These are phyloP conservation scores for Philonicus albiceps DNA, from an alignment of 2,888 invertebrate genomes.

Conservation along the genomic window DNA sequence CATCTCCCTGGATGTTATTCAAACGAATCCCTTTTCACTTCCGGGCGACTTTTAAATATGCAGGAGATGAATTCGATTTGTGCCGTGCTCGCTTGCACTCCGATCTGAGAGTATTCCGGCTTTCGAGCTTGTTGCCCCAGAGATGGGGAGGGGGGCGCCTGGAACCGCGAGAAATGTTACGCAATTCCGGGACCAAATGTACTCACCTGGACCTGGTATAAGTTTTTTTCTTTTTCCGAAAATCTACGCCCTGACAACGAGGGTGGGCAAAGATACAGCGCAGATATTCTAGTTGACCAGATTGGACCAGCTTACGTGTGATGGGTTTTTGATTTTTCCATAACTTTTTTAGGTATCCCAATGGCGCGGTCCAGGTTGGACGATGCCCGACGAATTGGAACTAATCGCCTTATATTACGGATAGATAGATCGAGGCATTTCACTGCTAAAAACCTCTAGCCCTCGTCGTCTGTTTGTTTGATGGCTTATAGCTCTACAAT, in stretches of 20 bases:
- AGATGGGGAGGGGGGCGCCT: not conserved
- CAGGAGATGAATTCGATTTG: constrained; percentile 6
- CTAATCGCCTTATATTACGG: constrained; percentile 11
- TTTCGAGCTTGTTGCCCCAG: no score
- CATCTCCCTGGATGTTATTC: not conserved
- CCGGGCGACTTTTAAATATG: not conserved
- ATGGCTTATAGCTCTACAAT: not conserved
- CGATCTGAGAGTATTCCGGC: not conserved
- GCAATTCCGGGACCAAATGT: not conserved
- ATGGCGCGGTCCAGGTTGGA: not conserved
- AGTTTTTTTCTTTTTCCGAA: not conserved
- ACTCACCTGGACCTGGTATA: not conserved
- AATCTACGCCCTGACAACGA: not conserved
- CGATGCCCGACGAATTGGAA: not conserved
- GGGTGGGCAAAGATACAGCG: not conserved
- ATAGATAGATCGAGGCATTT: not conserved
- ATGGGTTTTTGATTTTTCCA: constrained; percentile 16
- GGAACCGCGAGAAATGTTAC: not conserved
- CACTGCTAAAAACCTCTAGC: not conserved
- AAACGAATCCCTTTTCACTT: not conserved
- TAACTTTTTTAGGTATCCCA: not conserved
- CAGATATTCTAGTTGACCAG: not conserved
- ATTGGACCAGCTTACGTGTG: constrained; percentile 6
- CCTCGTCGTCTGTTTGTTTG: not conserved
- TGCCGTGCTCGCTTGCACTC: not conserved